Percentiles rank a stretch among this genome's conserved stretches.
These are phyloP conservation scores for Orchesella flavescens DNA, from an alignment of 2,888 invertebrate genomes.

Conservation along the genomic window DNA sequence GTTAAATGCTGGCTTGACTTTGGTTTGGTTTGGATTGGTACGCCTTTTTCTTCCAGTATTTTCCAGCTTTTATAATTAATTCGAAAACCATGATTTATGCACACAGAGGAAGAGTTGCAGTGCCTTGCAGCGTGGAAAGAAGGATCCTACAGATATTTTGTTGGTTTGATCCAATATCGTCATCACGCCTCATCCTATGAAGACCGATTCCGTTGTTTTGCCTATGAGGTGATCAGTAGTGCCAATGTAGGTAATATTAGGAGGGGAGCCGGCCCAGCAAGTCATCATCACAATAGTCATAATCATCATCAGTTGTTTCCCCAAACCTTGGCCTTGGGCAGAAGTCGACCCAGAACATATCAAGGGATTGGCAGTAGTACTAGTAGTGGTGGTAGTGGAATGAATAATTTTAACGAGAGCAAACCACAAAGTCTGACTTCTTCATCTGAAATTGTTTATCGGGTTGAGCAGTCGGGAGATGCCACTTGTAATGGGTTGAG, in stretches of 20 bases:
- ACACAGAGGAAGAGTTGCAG: constrained; percentile 88
- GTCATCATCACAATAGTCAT: constrained; percentile 23
- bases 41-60: constrained; percentile 37
- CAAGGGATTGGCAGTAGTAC: constrained; percentile 70
- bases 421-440: constrained; percentile 40
- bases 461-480: constrained; percentile 92
- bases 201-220: constrained; percentile 95
- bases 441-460: constrained; percentile 78
- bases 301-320: constrained; percentile 29
- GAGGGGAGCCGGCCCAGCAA: constrained; percentile 46
- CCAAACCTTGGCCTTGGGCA: constrained; percentile 74
- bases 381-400: constrained; percentile 73
- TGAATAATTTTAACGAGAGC: constrained; percentile 69
- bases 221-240: constrained; percentile 82
- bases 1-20: constrained; percentile 4
- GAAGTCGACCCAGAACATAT: constrained; percentile 70
- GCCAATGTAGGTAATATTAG: constrained; percentile 69
- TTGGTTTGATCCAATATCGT: constrained; percentile 90
- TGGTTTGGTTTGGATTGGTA: neutral
- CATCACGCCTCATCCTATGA: constrained; percentile 86
- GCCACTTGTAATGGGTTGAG: constrained; percentile 91
- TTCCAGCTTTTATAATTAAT: constrained; percentile 39
- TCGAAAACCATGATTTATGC: constrained; percentile 58
- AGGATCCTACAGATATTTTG: constrained; percentile 91
- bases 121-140: constrained; percentile 95